Evolutionary conservation across 2,888 invertebrate genomes (phyloP).

Genomic region (Phortica magna): DNA sequence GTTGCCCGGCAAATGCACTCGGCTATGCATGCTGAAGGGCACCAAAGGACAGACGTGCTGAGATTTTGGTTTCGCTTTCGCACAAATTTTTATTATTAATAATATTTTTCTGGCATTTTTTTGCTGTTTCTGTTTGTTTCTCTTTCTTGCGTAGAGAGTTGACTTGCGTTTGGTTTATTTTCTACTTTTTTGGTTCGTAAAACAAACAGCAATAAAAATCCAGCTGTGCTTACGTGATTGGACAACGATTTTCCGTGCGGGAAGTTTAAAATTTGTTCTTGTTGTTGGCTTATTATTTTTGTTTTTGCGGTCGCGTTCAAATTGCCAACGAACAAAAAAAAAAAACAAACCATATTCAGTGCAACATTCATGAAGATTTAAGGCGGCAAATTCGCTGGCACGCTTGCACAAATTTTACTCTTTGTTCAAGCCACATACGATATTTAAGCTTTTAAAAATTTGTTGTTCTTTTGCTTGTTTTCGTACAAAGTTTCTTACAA

Average conservation of each 20-base stretch:
- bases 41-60: slow-evolving; percentile 35
- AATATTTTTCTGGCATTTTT: slow-evolving; percentile 1
- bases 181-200: slow-evolving; percentile 50
- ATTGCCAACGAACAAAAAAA: not conserved
- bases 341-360: not conserved
- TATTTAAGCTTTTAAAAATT: slow-evolving; percentile 47
- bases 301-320: slow-evolving; percentile 12
- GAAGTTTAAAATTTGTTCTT: slow-evolving; percentile 48
- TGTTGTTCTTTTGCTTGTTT: slow-evolving; percentile 58
- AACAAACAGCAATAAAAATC: slow-evolving; percentile 69
- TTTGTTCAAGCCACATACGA: not conserved
- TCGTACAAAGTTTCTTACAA: slow-evolving; percentile 46
- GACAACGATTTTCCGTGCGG: slow-evolving; percentile 69
- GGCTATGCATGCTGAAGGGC: not conserved
- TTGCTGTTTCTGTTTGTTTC: slow-evolving; percentile 48
- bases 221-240: slow-evolving; percentile 72
- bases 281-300: slow-evolving; percentile 16
- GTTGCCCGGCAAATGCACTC: slow-evolving; percentile 10
- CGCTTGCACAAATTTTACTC: not conserved
- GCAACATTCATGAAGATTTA: slow-evolving; percentile 24
- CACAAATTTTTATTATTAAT: slow-evolving; percentile 42
- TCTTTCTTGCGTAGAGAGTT: slow-evolving; percentile 32
- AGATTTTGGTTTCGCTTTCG: slow-evolving; percentile 6
- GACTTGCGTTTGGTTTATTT: slow-evolving; percentile 29
- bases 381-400: slow-evolving; percentile 1